These are phyloP conservation scores for Bagarius yarrelli DNA, from an alignment of 2,113 vertebrate genomes.

Conservation along the genomic window DNA sequence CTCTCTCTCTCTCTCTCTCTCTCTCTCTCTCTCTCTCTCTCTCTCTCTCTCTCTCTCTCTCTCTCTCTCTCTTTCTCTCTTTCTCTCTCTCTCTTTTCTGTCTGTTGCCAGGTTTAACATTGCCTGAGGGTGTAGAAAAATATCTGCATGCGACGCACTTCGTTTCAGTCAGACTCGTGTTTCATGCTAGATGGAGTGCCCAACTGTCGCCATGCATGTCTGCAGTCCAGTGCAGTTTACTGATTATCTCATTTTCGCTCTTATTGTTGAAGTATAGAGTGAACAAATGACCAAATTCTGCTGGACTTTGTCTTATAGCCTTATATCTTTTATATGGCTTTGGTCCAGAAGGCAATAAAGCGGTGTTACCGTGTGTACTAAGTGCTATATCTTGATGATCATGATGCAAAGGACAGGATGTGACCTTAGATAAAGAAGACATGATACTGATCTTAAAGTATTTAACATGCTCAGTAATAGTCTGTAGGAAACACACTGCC, in stretches of 20 bases:
- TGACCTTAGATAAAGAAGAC: not conserved
- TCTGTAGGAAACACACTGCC: no score
- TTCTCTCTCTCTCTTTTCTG: conserved; percentile 8
- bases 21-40: conserved; percentile 8
- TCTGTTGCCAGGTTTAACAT: conserved; percentile 4
- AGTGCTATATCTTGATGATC: not conserved
- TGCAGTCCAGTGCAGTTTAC: not conserved
- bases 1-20: conserved; percentile 12
- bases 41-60: conserved; percentile 10
- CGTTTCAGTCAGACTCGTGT: conserved; percentile 19
- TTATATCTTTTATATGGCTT: conserved; percentile 4
- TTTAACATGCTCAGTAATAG: no score
- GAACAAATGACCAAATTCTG: not conserved
- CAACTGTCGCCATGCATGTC: not conserved
- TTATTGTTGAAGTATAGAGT: not conserved
- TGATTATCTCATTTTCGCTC: not conserved
- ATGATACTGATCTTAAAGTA: not conserved
- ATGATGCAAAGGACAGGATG: not conserved
- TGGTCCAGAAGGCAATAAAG: conserved; percentile 8
- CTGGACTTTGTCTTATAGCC: not conserved
- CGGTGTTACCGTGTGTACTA: not conserved
- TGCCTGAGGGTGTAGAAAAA: conserved; percentile 12
- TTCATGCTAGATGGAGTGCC: not conserved
- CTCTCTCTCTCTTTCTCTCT: conserved; percentile 1
- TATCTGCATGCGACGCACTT: conserved; percentile 15